Conservation (phyloP, 2,113 vertebrate genomes). For the Rhinichthys klamathensis region DNA sequence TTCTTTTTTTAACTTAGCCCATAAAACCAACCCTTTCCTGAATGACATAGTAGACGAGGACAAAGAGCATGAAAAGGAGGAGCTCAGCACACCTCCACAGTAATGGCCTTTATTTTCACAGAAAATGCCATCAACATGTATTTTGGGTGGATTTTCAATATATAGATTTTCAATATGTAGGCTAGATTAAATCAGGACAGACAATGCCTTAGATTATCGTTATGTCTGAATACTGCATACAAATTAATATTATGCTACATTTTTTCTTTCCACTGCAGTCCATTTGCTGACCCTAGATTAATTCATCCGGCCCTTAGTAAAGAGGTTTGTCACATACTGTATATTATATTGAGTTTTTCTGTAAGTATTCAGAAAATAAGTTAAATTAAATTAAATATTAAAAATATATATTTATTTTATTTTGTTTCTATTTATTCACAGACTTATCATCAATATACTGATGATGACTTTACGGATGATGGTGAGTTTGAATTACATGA, state of each 20-base stretch:
- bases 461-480: slow-evolving; percentile 37
- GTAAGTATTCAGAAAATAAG: not conserved
- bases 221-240: not conserved
- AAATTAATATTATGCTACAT: not conserved
- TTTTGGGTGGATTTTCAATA: not conserved
- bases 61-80: slow-evolving; percentile 8
- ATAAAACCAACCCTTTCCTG: slow-evolving; percentile 43
- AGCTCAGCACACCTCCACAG: slow-evolving; percentile 6
- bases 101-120: slow-evolving; percentile 39
- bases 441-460: slow-evolving; percentile 28
- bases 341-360: not conserved
- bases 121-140: not conserved
- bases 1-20: slow-evolving; percentile 21
- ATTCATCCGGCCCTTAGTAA: slow-evolving; percentile 49
- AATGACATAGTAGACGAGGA: slow-evolving; percentile 29
- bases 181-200: not conserved
- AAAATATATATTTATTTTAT: not conserved
- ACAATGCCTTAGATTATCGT: not conserved
- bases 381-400: not conserved
- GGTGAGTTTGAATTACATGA: slow-evolving; percentile 37
- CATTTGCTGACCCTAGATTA: slow-evolving; percentile 31
- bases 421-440: slow-evolving; percentile 15
- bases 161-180: not conserved
- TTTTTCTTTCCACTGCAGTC: slow-evolving; percentile 28
- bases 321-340: slow-evolving; percentile 50